Conservation (phyloP, 2,888 invertebrate species). For the Lysandra bellargus region DNA sequence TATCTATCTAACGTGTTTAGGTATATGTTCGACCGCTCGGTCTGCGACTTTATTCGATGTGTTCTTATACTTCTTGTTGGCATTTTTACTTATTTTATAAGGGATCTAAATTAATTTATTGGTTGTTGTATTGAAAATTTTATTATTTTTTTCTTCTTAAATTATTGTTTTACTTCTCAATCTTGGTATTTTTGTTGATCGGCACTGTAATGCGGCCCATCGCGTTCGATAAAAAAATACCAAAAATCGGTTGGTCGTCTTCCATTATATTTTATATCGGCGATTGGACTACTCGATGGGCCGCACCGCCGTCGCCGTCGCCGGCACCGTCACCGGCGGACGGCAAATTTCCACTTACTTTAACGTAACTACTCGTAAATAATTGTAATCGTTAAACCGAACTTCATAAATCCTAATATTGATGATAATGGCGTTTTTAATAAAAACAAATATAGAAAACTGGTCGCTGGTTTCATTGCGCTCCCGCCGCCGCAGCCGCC, state of each 20-base stretch:
- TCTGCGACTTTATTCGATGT: conserved; percentile 70
- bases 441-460: conserved; percentile 79
- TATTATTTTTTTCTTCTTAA: conserved; percentile 64
- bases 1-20: conserved; percentile 75
- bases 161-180: conserved; percentile 70
- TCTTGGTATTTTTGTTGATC: conserved; percentile 66
- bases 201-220: conserved; percentile 74
- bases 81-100: conserved; percentile 80
- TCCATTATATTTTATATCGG: conserved; percentile 51
- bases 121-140: conserved; percentile 75
- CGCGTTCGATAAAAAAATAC: conserved; percentile 57
- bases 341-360: conserved; percentile 71
- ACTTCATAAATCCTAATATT: conserved; percentile 81
- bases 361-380: conserved; percentile 77
- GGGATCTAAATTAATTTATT: conserved; percentile 80
- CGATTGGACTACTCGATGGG: conserved; percentile 46
- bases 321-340: conserved; percentile 55
- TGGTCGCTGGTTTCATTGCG: conserved; percentile 68
- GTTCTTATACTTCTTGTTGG: conserved; percentile 81
- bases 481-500: conserved; percentile 33
- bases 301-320: conserved; percentile 45
- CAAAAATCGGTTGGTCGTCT: conserved; percentile 63
- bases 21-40: conserved; percentile 53
- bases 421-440: conserved; percentile 81
- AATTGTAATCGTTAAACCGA: conserved; percentile 80